phyloP scores from a whole-genome alignment of 1,140 invertebrate species.

The Aphelinus certus region DNA sequence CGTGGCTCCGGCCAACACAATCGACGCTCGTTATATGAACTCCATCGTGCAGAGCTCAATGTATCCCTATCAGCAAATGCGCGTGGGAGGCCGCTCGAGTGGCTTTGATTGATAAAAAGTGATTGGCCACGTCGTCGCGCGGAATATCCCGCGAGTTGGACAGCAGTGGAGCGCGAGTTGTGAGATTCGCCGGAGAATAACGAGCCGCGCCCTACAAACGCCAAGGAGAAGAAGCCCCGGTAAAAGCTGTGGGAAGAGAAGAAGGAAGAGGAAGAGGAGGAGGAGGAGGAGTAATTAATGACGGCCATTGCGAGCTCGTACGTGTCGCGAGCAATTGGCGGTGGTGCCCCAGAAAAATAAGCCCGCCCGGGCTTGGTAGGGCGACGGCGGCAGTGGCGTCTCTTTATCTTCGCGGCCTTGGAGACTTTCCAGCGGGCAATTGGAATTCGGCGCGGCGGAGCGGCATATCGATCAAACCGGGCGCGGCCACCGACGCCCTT shows the following conservation, averaged over 20 bases:
- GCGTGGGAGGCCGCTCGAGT: too few relatives aligned
- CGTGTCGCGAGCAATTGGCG: not conserved
- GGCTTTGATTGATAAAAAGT: not conserved
- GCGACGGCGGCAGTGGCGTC: not conserved
- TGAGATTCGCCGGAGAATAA: not conserved
- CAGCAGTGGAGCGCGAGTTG: too few relatives aligned
- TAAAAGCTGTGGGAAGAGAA: not conserved
- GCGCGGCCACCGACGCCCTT: not conserved
- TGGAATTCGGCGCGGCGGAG: not conserved
- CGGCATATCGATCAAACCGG: not conserved
- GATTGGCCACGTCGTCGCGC: not conserved
- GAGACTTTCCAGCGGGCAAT: conserved; percentile 2
- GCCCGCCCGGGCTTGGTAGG: not conserved
- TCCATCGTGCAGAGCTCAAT: too few relatives aligned
- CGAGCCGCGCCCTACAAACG: not conserved
- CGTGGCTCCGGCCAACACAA: too few relatives aligned
- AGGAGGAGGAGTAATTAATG: not conserved
- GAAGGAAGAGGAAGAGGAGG: not conserved
- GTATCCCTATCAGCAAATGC: too few relatives aligned
- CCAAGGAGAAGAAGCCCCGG: not conserved
- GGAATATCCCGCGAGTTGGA: not conserved
- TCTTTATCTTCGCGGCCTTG: not conserved
- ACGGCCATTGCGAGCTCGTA: not conserved
- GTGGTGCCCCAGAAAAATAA: not conserved
- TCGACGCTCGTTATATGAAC: too few relatives aligned